phyloP scores from a whole-genome alignment of 2,888 invertebrate genomes.

The Drosophila rubida region DNA sequence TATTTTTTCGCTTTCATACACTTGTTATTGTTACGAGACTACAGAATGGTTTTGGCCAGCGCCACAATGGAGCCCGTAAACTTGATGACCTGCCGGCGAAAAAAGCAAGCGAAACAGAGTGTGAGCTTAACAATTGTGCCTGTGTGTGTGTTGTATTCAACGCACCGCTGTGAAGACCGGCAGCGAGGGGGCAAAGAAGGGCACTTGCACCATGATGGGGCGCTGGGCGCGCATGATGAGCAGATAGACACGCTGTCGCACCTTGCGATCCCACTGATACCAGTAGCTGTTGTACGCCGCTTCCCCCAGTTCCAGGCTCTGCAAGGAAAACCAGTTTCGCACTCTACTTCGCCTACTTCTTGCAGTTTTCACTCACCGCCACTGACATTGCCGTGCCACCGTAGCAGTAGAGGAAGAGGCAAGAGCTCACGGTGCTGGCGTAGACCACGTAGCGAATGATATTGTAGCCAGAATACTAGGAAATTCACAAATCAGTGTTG shows the following conservation, averaged over 20 bases:
- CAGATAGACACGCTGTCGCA: constrained; percentile 53
- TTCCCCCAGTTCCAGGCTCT: constrained; percentile 66
- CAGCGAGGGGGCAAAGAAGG: constrained; percentile 61
- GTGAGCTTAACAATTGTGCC: neutral
- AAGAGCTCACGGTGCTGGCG: constrained; percentile 48
- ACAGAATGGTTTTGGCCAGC: constrained; percentile 69
- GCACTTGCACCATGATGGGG: constrained; percentile 58
- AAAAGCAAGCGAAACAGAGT: neutral
- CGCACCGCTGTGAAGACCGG: constrained; percentile 55
- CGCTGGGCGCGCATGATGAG: constrained; percentile 61
- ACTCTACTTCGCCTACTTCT: too few relatives aligned
- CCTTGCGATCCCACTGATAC: constrained; percentile 60
- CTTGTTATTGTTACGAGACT: constrained; percentile 7
- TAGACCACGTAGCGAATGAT: constrained; percentile 68
- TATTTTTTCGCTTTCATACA: neutral
- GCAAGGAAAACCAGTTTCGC: neutral
- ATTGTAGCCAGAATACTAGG: constrained; percentile 65
- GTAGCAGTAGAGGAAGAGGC: constrained; percentile 63
- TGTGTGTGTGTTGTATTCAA: neutral
- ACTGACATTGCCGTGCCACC: constrained; percentile 65
- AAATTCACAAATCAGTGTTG: neutral
- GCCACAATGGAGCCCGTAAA: constrained; percentile 76
- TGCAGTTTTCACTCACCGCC: constrained; percentile 45
- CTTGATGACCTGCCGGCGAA: constrained; percentile 58
- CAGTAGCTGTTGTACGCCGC: constrained; percentile 64